Conservation (phyloP, 2,888 invertebrate genomes). For the Drosophila maculinotata region DNA sequence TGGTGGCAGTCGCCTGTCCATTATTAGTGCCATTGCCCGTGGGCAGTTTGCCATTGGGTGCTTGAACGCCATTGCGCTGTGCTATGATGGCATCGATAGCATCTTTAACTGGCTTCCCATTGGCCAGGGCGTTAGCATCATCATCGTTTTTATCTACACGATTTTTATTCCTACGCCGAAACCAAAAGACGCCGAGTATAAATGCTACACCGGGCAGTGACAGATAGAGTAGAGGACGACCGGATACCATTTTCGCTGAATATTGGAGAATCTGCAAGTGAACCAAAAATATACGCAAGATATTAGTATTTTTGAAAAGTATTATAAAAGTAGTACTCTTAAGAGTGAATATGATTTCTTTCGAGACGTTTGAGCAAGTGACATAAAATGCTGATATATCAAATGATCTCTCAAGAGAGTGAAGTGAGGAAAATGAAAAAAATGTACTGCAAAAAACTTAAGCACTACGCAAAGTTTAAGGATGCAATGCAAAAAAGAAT, state of each 20-base stretch:
- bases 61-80: constrained; percentile 47
- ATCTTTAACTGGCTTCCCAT: constrained; percentile 53
- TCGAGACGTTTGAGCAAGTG: background rate
- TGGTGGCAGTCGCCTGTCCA: constrained; percentile 36
- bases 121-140: constrained; percentile 60
- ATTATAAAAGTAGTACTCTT: too few species aligned
- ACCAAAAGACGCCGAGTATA: constrained; percentile 92
- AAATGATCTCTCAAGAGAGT: background rate
- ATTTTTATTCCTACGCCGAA: constrained; percentile 90
- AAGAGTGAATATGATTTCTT: too few species aligned
- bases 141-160: constrained; percentile 75
- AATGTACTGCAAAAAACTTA: background rate
- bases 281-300: too few species aligned
- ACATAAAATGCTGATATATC: too few species aligned
- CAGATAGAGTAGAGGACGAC: constrained; percentile 91
- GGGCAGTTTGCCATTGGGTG: constrained; percentile 52
- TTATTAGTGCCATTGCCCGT: constrained; percentile 40
- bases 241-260: constrained; percentile 89
- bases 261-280: constrained; percentile 78
- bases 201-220: constrained; percentile 92
- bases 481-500: background rate
- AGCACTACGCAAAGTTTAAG: background rate
- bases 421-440: background rate
- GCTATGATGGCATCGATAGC: constrained; percentile 35
- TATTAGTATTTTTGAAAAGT: too few species aligned